phyloP scores from a whole-genome alignment of 1,140 invertebrate species.

The Alviniconcha marisindica region DNA sequence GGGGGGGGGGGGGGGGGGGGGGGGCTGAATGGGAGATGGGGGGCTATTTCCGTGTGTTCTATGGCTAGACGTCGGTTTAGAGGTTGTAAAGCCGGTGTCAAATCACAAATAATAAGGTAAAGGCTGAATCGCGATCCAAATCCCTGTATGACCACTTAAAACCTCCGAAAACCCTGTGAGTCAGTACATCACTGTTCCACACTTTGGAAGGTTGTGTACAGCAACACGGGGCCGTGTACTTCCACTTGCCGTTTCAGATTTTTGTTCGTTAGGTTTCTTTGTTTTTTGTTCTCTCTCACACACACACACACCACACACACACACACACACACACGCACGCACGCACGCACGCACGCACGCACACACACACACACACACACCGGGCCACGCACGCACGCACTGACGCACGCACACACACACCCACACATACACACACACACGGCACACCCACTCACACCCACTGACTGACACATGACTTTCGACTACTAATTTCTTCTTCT shows the following conservation, averaged over 20 bases:
- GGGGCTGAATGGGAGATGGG: too few species aligned
- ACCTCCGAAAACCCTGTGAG: too few species aligned
- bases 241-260: neutral
- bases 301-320: neutral
- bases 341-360: constrained; percentile 1
- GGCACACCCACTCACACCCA: neutral
- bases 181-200: too few species aligned
- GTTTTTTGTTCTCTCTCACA: too few species aligned
- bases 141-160: too few species aligned
- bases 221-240: neutral
- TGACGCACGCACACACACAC: neutral
- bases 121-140: too few species aligned
- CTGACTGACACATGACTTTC: neutral
- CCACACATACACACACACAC: constrained; percentile 1
- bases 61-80: too few species aligned
- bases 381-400: neutral
- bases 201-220: neutral
- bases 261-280: neutral
- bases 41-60: too few species aligned
- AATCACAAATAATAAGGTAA: too few species aligned
- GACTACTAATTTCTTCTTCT: too few species aligned
- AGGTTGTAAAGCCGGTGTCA: too few species aligned
- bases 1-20: too few species aligned
- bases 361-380: constrained; percentile 7
- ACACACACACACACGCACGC: neutral